Conservation (phyloP, 2,888 invertebrate genomes). For the Macrosoma leucophasiata region DNA sequence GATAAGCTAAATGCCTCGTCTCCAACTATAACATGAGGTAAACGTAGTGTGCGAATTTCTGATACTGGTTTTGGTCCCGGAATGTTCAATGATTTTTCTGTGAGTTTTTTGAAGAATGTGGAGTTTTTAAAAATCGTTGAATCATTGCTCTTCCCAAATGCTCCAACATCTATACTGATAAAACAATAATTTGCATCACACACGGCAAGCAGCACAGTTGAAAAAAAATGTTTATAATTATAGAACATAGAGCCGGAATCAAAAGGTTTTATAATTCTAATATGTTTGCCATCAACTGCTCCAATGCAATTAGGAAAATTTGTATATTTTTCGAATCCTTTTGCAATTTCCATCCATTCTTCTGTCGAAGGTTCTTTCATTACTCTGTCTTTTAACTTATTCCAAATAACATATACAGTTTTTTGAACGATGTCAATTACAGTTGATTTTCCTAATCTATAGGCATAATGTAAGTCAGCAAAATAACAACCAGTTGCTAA, state of each 20-base stretch:
- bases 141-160: constrained; percentile 12
- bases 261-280: constrained; percentile 10
- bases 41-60: too few relatives aligned
- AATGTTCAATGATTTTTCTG: constrained; percentile 12
- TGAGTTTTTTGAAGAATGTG: constrained; percentile 9
- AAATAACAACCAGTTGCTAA: constrained; percentile 6
- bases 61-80: constrained; percentile 17
- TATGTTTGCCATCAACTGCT: too few relatives aligned
- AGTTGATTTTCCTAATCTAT: constrained; percentile 6
- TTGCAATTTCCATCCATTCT: constrained; percentile 4
- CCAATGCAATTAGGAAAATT: too few relatives aligned
- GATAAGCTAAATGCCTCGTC: constrained; percentile 5
- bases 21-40: too few relatives aligned
- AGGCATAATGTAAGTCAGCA: constrained; percentile 8
- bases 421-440: constrained; percentile 5
- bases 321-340: constrained; percentile 5
- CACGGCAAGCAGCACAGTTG: too few relatives aligned
- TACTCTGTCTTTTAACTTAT: constrained; percentile 4
- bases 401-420: constrained; percentile 4
- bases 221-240: too few relatives aligned
- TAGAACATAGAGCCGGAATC: constrained; percentile 11
- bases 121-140: constrained; percentile 10
- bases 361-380: constrained; percentile 7
- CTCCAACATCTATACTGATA: constrained; percentile 16
- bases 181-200: too few relatives aligned